Base-by-base conservation (phyloP, 2,888 invertebrate species). In the Acronicta alni region DNA sequence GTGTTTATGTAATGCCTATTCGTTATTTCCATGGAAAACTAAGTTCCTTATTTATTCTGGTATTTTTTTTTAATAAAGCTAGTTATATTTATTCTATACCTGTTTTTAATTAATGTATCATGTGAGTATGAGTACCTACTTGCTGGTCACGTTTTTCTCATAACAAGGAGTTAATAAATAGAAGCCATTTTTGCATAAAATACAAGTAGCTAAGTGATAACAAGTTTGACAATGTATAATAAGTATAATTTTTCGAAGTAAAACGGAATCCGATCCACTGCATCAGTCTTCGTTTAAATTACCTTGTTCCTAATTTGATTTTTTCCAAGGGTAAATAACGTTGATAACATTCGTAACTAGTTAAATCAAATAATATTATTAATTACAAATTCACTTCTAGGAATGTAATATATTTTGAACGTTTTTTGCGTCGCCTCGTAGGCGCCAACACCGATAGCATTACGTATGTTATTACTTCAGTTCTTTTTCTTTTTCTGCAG, bases 121-220 rank as follows among this genome's bases (percentile, higher is more conserved):
- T 35, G n/a, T n/a, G 35, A 6, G n/a, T 2, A n/a, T n/a, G 35
- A 35, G 35, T 35, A 7, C 15, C 20, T 43, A 32, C 12, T 16
- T 38, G 16, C 14, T 49, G 16, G 20, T 67, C 35, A 67, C 35
- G 52, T 64, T 64, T 39, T 35, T 8, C 4, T 26, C 43, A 30
- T 57, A 1, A 35, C 35, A 14, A 35, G n/a, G 12, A 32, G 3
- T 3, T 14, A 32, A 14, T 32, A 14, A 32, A 14, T 14, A 32
- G 12, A 35, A 35, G 14, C 1, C 12, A 35, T 35, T 35, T 35
- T 35, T 35, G 7, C n/a, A n/a, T 30, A 12, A 30, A 30, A 30
- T 30, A 26, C 30, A 30, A 30, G 30, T 30, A 30, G 26, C 26
- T 23, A 1, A 26, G 26, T 26, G 9, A 10, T 26, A 10, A 2